A percentile compares a stretch with the other conserved stretches of the same genome.
Conservation (phyloP, 2,888 invertebrate genomes). For the Corbicula japonica region DNA sequence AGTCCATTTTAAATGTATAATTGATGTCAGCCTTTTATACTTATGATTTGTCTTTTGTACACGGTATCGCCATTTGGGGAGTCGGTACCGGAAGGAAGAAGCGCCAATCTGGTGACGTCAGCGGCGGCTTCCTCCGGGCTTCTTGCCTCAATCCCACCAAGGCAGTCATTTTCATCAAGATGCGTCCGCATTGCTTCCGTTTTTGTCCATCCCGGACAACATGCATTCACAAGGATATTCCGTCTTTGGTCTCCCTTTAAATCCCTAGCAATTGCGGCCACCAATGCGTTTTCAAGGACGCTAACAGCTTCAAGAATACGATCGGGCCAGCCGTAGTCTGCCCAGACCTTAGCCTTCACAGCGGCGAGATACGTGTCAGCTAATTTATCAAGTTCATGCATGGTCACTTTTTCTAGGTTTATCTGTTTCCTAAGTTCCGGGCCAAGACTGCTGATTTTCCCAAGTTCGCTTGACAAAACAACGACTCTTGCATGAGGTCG, state of each 20-base stretch:
- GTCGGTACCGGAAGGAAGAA: slow-evolving; percentile 66
- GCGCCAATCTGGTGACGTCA: slow-evolving; percentile 68
- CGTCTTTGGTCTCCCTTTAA: slow-evolving; percentile 54
- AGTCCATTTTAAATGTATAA: too few species aligned
- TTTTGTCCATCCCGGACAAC: slow-evolving; percentile 74
- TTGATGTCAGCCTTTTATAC: slow-evolving; percentile 9
- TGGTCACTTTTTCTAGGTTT: slow-evolving; percentile 52
- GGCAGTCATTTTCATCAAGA: slow-evolving; percentile 59
- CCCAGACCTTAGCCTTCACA: slow-evolving; percentile 64
- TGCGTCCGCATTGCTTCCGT: slow-evolving; percentile 67
- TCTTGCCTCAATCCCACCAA: slow-evolving; percentile 58
- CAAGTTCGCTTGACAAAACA: slow-evolving; percentile 71
- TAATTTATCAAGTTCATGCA: slow-evolving; percentile 61
- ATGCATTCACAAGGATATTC: slow-evolving; percentile 72
- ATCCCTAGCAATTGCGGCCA: slow-evolving; percentile 60
- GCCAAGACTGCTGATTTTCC: slow-evolving; percentile 55
- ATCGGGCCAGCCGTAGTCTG: slow-evolving; percentile 74
- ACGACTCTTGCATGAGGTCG: slow-evolving; percentile 71
- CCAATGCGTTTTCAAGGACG: slow-evolving; percentile 64
- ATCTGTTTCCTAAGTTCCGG: slow-evolving; percentile 44
- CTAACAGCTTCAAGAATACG: slow-evolving; percentile 65
- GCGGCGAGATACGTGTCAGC: slow-evolving; percentile 69
- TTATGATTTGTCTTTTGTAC: slow-evolving; percentile 57
- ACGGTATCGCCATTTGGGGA: slow-evolving; percentile 68
- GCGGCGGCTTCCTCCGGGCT: slow-evolving; percentile 66